Conservation (phyloP, 2,113 vertebrate genomes). For the Labrus mixtus region DNA sequence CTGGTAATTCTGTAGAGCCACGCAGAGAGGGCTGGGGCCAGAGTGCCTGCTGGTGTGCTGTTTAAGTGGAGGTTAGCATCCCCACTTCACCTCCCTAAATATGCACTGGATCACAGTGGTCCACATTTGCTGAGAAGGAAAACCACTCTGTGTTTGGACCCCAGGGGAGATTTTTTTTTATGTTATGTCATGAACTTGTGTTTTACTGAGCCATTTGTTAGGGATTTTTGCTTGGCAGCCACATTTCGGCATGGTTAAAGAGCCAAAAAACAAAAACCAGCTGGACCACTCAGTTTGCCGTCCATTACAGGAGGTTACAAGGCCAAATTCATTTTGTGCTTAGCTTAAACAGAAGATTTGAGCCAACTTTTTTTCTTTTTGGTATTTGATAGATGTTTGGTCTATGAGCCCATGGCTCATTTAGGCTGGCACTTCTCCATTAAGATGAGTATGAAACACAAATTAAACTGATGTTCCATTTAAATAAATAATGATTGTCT, state of each 20-base stretch:
- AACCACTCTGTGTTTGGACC: conserved; percentile 32
- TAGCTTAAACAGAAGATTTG: conserved; percentile 29
- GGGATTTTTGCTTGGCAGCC: conserved; percentile 60
- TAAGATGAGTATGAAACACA: conserved; percentile 28
- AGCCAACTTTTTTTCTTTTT: conserved; percentile 35
- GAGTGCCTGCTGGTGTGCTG: conserved; percentile 46
- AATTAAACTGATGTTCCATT: conserved; percentile 40
- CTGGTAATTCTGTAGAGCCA: conserved; percentile 28
- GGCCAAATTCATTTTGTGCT: conserved; percentile 61
- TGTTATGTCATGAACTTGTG: conserved; percentile 56
- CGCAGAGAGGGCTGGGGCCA: conserved; percentile 14
- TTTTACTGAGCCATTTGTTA: conserved; percentile 54
- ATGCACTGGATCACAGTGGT: conserved; percentile 9
- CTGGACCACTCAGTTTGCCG: conserved; percentile 49
- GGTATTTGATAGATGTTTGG: conserved; percentile 29
- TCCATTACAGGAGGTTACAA: conserved; percentile 55
- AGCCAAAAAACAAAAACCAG: conserved; percentile 58
- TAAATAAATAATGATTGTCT: conserved; percentile 28
- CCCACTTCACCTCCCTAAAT: conserved; percentile 26
- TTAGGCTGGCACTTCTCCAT: conserved; percentile 26
- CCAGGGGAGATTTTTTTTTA: conserved; percentile 18
- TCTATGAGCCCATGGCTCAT: conserved; percentile 30
- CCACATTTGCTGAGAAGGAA: conserved; percentile 42
- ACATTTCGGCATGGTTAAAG: conserved; percentile 18
- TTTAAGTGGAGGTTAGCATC: conserved; percentile 50